Conservation (phyloP, 2,797 vertebrate genomes). For the Pangasius krempfi region DNA sequence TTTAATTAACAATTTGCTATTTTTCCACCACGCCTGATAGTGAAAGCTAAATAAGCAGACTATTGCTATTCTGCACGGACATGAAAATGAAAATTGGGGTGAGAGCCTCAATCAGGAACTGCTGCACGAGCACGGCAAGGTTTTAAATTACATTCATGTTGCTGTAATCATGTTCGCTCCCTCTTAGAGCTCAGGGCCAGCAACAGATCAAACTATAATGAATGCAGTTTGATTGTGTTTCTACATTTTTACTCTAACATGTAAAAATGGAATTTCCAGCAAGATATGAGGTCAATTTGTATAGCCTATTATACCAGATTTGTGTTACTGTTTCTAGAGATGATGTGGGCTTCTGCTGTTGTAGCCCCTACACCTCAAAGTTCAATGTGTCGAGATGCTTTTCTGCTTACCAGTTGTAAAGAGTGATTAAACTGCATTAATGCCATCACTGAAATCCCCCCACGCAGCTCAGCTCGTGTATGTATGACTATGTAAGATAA, state of each 20-base stretch:
- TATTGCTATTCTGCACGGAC: neutral
- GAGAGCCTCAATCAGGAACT: conserved; percentile 2
- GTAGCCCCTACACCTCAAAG: neutral
- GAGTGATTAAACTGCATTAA: neutral
- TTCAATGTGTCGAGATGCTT: neutral
- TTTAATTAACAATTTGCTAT: neutral
- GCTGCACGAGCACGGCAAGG: neutral
- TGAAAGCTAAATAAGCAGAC: neutral
- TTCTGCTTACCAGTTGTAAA: neutral
- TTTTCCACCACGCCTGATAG: neutral
- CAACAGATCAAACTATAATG: neutral
- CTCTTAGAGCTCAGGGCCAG: neutral
- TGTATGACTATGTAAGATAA: neutral
- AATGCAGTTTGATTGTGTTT: neutral
- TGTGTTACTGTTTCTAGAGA: neutral
- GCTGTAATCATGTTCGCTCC: neutral
- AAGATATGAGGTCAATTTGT: neutral
- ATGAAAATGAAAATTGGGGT: neutral
- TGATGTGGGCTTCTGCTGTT: neutral
- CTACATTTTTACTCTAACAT: neutral
- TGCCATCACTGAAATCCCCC: neutral
- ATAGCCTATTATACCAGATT: neutral
- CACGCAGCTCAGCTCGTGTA: neutral
- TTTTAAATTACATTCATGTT: neutral
- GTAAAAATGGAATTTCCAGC: neutral